phyloP scores from a whole-genome alignment of 2,113 vertebrate genomes.

The Nipponia nippon region DNA sequence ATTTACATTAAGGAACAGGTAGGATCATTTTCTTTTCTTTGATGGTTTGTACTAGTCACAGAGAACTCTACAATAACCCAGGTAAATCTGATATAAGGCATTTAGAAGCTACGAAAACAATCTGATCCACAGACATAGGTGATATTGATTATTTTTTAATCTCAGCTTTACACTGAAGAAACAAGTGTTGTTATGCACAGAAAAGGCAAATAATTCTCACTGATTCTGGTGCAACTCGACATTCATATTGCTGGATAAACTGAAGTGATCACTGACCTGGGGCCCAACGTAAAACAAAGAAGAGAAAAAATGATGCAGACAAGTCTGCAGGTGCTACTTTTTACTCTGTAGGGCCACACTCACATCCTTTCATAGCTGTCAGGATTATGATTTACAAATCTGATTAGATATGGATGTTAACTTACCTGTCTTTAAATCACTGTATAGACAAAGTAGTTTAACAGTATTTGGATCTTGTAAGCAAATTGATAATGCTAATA shows the following conservation, averaged over 20 bases:
- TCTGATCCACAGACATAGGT: background rate
- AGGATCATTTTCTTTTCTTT: background rate
- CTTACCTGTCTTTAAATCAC: background rate
- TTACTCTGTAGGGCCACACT: background rate
- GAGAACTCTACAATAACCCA: background rate
- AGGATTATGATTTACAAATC: background rate
- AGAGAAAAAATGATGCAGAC: background rate
- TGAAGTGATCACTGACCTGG: background rate
- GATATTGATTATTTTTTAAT: background rate
- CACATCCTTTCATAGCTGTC: background rate
- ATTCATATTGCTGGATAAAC: background rate
- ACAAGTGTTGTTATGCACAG: background rate
- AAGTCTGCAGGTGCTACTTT: background rate
- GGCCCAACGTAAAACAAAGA: background rate
- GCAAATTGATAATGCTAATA: accelerated
- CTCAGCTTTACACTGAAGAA: background rate
- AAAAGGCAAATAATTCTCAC: background rate
- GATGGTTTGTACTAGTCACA: background rate
- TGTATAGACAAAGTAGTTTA: background rate
- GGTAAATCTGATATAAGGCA: background rate
- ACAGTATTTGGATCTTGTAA: background rate
- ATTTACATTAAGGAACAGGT: background rate
- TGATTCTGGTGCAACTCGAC: accelerated
- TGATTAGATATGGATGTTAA: background rate
- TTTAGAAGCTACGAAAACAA: background rate